These are phyloP conservation scores for human DNA, from an alignment of 2,113 vertebrate genomes.

Conservation along the genomic window DNA sequence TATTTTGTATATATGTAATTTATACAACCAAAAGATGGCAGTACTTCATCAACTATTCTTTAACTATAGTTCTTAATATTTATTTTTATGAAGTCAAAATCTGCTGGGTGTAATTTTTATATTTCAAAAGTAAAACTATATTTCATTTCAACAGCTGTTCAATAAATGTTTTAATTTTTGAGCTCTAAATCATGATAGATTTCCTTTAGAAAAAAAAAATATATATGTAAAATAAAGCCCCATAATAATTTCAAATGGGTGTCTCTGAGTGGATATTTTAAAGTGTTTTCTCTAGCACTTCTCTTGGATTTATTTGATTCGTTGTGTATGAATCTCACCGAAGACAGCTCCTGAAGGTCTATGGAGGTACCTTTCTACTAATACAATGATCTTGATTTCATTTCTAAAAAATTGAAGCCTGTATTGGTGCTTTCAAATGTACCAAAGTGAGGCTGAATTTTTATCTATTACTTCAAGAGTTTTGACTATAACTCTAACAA, in stretches of 20 bases:
- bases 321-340: slow-evolving; percentile 34
- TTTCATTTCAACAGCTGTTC: slow-evolving; percentile 55
- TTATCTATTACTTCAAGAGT: background rate
- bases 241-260: slow-evolving; percentile 50
- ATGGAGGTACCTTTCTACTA: slow-evolving; percentile 1
- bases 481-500: background rate
- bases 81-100: slow-evolving; percentile 59
- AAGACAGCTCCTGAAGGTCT: background rate
- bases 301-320: slow-evolving; percentile 28
- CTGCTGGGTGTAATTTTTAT: background rate
- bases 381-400: background rate
- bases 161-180: slow-evolving; percentile 59
- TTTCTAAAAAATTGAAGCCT: background rate
- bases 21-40: slow-evolving; percentile 88
- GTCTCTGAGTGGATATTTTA: background rate
- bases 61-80: slow-evolving; percentile 55
- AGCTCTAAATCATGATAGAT: background rate
- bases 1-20: slow-evolving; percentile 73
- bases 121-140: slow-evolving; percentile 65
- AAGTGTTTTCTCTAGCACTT: background rate
- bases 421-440: background rate
- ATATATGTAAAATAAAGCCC: background rate
- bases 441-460: background rate
- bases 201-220: background rate
- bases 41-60: slow-evolving; percentile 85